Percentiles rank a stretch among this genome's conserved stretches.
Conservation (phyloP, 2,797 vertebrate genomes). For the Meda fulgida region DNA sequence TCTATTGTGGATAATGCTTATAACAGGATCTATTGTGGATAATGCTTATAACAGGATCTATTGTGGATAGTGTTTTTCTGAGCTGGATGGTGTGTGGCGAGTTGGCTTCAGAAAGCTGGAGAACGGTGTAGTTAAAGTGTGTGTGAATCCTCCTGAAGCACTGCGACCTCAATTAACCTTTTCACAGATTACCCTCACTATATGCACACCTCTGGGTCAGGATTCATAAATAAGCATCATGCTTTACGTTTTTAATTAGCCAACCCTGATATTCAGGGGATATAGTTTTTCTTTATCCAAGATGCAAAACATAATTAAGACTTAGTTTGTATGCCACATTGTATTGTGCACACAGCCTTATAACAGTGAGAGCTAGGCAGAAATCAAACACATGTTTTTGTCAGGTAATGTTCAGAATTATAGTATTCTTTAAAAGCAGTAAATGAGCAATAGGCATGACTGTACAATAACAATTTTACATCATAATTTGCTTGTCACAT, state of each 20-base stretch:
- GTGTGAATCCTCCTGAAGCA: constrained; percentile 1
- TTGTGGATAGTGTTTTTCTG: neutral
- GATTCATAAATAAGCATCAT: constrained; percentile 11
- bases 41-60: neutral
- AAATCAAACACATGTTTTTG: neutral
- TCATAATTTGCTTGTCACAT: too few species aligned
- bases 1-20: too few species aligned
- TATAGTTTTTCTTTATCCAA: neutral
- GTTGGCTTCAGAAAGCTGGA: neutral
- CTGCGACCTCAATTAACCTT: constrained; percentile 4
- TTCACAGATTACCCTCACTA: constrained; percentile 16
- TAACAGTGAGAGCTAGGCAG: neutral
- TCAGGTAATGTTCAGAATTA: neutral
- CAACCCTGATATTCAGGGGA: neutral
- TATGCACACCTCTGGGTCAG: constrained; percentile 8
- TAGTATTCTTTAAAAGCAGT: neutral
- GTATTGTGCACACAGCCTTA: neutral
- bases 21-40: neutral
- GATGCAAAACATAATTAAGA: neutral
- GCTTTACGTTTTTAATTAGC: neutral
- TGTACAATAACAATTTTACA: too few species aligned
- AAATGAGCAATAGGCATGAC: too few species aligned
- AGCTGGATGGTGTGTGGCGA: neutral
- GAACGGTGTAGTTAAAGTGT: neutral
- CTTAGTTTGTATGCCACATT: neutral